Base-by-base conservation (phyloP, 2,113 vertebrate species). In the Perca fluviatilis region DNA sequence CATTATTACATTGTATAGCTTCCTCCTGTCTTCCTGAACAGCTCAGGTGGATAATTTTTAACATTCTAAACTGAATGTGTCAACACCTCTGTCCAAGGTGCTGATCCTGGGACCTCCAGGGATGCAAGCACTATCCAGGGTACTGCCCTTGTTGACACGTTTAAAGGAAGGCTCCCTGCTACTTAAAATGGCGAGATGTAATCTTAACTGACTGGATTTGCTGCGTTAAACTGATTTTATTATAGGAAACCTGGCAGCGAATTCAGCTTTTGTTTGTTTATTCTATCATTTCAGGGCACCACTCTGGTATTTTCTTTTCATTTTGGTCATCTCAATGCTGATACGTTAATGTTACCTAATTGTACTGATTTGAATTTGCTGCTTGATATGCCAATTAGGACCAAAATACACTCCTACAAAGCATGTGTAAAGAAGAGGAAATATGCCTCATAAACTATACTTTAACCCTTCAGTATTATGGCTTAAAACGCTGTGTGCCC, bases 71-170 rank as follows among this genome's bases (percentile, higher is more conserved):
- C 1, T 21, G 15, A 40, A 3, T n/a, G n/a, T 14, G 14, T 62
- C 30, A 73, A 66, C 14, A 53, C 47, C 77, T 58, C 86, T 88
- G 82, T 89, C 89, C 79, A 78, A 70, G 84, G 85, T 85, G 56
- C 89, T 83, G 87, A 87, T 74, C 11, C 33, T 30, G 43, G 18
- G 46, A 82, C 80, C 72, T 65, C 63, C 57, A 73, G 47, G 62
- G 71, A 77, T 51, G 75, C 14, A 9, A 66, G 63, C 74, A 65
- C 83, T 80, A 68, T 83, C 70, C 49, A 43, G 40, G 60, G 60
- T 84, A 6, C 70, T 78, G 36, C 33, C 21, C 19, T 23, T 27
- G 3, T 72, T 1, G 1, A 46, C 25, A 9, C 0, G 4, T 66
- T 51, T 67, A 33, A 40, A 30, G 2, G 10, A 71, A 27, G 21